A percentile compares a stretch with the other conserved stretches of the same genome.
Conservation (phyloP, 2,888 invertebrate genomes). For the Lumbricus terrestris region DNA sequence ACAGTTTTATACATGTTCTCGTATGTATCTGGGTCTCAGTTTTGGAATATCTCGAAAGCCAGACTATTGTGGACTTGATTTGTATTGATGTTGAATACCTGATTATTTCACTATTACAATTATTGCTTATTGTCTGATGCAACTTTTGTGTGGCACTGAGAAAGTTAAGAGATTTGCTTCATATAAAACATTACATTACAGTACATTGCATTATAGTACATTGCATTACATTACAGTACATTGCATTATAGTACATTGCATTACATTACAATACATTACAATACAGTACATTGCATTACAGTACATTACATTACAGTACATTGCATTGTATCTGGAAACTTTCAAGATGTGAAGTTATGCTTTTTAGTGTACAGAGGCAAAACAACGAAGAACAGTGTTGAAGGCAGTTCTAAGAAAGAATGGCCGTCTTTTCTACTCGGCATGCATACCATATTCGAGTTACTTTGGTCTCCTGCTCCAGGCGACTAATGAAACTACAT, state of each 20-base stretch:
- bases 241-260: neutral
- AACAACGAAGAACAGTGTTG: neutral
- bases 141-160: too few species aligned
- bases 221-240: neutral
- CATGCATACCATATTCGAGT: neutral
- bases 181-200: neutral
- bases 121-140: too few species aligned
- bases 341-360: neutral
- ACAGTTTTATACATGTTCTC: neutral
- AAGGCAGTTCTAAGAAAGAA: conserved; percentile 6
- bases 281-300: neutral
- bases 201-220: neutral
- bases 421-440: neutral
- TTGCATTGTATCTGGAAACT: neutral
- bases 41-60: too few species aligned
- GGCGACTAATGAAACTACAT: neutral
- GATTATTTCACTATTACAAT: too few species aligned
- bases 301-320: neutral
- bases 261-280: too few species aligned
- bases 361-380: conserved; percentile 11
- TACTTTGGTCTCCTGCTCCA: conserved; percentile 5
- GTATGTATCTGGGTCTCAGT: too few species aligned
- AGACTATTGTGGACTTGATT: too few species aligned
- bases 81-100: too few species aligned
- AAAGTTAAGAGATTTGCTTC: too few species aligned